phyloP scores from a whole-genome alignment of 2,797 vertebrate genomes.

The Gallinago stenura region DNA sequence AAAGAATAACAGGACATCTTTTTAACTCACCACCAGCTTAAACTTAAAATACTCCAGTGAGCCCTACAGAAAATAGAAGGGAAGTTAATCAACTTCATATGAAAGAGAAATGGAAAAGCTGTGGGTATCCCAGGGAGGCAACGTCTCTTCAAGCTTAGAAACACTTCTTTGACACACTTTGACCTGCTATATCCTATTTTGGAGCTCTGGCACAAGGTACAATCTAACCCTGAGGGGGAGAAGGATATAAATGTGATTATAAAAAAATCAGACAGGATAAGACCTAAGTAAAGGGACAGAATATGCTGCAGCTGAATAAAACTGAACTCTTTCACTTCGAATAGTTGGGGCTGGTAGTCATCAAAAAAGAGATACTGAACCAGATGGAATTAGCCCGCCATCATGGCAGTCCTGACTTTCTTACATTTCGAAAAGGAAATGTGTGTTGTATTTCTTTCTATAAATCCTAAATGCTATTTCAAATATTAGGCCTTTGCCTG shows the following conservation, averaged over 20 bases:
- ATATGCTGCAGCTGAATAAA: neutral
- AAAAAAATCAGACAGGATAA: conserved; percentile 1
- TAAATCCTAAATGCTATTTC: neutral
- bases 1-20: neutral
- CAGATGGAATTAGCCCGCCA: neutral
- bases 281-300: neutral
- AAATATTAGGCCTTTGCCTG: neutral
- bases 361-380: neutral
- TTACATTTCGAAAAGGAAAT: neutral
- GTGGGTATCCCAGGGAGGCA: neutral
- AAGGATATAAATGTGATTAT: neutral
- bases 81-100: neutral
- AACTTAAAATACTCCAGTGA: neutral
- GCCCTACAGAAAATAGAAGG: neutral
- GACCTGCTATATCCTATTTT: neutral
- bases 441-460: neutral
- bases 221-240: neutral
- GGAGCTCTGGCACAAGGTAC: neutral
- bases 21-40: neutral
- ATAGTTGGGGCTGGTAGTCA: neutral
- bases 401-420: neutral
- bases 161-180: neutral
- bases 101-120: neutral
- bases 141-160: neutral
- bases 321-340: neutral